phyloP scores from a whole-genome alignment of 2,888 invertebrate genomes.

The Cryptocephalus moraei region DNA sequence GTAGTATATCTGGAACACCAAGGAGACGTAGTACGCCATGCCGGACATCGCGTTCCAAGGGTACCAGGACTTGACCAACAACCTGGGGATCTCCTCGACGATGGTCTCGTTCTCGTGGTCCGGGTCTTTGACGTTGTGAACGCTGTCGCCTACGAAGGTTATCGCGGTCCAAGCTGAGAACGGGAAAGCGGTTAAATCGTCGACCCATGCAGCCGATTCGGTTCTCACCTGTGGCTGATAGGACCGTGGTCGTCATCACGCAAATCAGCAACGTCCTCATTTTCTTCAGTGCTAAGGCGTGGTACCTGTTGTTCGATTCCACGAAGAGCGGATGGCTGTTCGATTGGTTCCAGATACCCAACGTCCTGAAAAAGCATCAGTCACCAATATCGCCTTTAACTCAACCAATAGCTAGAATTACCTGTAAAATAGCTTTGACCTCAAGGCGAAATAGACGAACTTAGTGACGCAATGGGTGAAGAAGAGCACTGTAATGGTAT shows the following conservation, averaged over 20 bases:
- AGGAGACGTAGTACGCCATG: constrained; percentile 53
- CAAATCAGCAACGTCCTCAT: constrained; percentile 63
- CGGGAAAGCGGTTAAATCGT: too few species aligned
- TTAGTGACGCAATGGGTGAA: constrained; percentile 71
- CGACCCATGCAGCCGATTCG: too few species aligned
- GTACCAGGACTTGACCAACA: constrained; percentile 69
- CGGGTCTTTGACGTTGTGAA: constrained; percentile 54
- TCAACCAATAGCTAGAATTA: constrained; percentile 29
- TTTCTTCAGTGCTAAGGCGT: constrained; percentile 61
- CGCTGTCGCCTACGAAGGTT: constrained; percentile 72
- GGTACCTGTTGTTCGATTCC: constrained; percentile 64
- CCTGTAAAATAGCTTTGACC: constrained; percentile 67
- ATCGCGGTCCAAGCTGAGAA: constrained; percentile 61
- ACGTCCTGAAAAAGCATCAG: constrained; percentile 42
- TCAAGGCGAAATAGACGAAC: constrained; percentile 59
- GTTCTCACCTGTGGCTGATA: constrained; percentile 50
- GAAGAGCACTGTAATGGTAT: constrained; percentile 73
- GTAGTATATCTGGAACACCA: constrained; percentile 39
- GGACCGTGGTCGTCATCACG: constrained; percentile 50
- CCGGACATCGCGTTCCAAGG: constrained; percentile 68
- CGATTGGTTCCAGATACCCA: constrained; percentile 76
- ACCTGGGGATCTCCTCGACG: constrained; percentile 57
- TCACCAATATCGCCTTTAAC: neutral
- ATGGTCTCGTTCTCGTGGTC: constrained; percentile 61
- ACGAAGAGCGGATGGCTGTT: constrained; percentile 77